Conservation (phyloP, 2,797 vertebrate genomes). For the Vireo griseus region DNA sequence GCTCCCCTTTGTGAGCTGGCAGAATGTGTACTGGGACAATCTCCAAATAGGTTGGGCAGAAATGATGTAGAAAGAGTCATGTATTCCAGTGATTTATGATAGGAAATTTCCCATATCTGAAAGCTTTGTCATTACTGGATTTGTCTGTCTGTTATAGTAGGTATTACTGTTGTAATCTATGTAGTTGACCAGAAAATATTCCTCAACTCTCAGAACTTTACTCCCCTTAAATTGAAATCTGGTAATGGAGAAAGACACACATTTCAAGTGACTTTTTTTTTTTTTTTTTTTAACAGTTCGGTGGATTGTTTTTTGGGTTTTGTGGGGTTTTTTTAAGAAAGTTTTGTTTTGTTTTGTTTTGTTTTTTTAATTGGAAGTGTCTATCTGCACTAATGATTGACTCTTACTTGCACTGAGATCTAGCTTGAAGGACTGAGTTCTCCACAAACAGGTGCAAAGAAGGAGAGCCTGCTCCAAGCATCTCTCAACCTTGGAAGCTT, state of each 20-base stretch:
- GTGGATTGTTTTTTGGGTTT: background rate
- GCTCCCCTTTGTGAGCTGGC: conserved; percentile 5
- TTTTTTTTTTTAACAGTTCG: background rate
- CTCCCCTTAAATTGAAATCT: background rate
- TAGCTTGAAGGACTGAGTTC: background rate
- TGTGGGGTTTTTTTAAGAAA: too few relatives aligned
- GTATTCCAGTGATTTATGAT: background rate
- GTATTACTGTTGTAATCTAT: background rate
- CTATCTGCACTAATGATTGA: background rate
- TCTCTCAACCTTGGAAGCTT: background rate
- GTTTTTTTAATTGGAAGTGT: background rate
- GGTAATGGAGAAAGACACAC: background rate
- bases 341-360: background rate
- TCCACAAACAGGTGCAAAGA: background rate
- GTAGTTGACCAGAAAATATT: background rate
- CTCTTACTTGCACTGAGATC: background rate
- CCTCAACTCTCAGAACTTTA: background rate
- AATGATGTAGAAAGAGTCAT: background rate
- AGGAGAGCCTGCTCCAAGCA: background rate
- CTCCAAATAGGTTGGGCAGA: background rate
- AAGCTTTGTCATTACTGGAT: background rate
- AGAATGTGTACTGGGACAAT: background rate
- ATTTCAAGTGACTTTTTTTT: background rate
- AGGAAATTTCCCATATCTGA: background rate
- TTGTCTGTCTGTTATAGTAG: background rate